Evolutionary conservation across 2,888 invertebrate species (phyloP).

Genomic region (Ophraella communa): DNA sequence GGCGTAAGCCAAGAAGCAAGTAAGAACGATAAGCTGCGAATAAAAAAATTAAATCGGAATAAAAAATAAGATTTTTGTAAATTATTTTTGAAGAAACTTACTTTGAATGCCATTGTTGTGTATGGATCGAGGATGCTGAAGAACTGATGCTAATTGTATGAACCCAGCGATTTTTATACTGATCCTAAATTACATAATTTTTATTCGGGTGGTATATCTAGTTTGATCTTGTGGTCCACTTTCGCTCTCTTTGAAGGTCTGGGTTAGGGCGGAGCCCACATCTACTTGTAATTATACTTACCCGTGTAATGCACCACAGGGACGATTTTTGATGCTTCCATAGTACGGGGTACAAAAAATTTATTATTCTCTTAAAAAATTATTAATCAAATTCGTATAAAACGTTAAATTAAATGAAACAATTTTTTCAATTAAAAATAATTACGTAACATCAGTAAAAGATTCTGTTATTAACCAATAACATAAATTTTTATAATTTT

Average conservation of each 20-base stretch:
- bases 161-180: slow-evolving; percentile 49
- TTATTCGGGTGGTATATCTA: slow-evolving; percentile 34
- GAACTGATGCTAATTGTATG: slow-evolving; percentile 48
- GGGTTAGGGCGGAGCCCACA: slow-evolving; percentile 51
- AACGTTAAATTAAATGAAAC: no score
- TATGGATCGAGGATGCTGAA: slow-evolving; percentile 36
- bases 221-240: slow-evolving; percentile 50
- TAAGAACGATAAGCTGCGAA: slow-evolving; percentile 64
- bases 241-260: slow-evolving; percentile 58
- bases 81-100: slow-evolving; percentile 37
- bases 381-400: no score
- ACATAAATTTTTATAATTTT: no score
- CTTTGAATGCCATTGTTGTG: slow-evolving; percentile 53
- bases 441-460: no score
- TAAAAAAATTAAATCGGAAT: slow-evolving; percentile 3
- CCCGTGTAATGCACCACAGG: background rate
- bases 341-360: background rate
- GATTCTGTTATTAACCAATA: no score
- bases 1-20: slow-evolving; percentile 66
- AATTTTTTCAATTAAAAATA: no score
- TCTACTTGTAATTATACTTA: slow-evolving; percentile 22
- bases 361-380: no score
- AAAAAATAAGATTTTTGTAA: background rate
- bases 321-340: background rate
- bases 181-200: slow-evolving; percentile 42